These are phyloP conservation scores for Protonibea diacanthus DNA, from an alignment of 2,797 vertebrate species.

Conservation along the genomic window DNA sequence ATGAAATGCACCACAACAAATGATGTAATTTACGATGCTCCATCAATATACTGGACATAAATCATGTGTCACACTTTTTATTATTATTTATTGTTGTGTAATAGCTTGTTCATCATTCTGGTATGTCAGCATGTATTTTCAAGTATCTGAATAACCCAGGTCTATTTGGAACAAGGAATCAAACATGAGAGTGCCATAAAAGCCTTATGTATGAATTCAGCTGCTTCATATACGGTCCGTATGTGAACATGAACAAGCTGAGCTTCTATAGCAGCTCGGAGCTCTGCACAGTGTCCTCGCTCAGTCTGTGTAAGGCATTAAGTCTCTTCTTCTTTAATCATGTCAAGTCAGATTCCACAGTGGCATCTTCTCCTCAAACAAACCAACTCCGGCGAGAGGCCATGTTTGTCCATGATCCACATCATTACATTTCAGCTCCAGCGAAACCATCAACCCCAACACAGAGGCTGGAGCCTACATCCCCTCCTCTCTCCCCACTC, in stretches of 20 bases:
- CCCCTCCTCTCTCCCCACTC: not conserved
- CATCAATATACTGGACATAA: not conserved
- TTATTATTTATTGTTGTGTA: not conserved
- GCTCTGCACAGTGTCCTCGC: not conserved
- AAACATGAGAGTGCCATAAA: slow-evolving; percentile 22
- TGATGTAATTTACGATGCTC: not conserved
- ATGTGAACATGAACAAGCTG: not conserved
- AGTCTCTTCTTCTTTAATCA: slow-evolving; percentile 83
- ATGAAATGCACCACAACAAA: too few species aligned
- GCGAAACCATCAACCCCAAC: slow-evolving; percentile 35
- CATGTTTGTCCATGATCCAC: slow-evolving; percentile 70
- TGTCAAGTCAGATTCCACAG: slow-evolving; percentile 81
- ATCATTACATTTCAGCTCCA: slow-evolving; percentile 63
- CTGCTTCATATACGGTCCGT: not conserved
- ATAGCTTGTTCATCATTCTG: not conserved
- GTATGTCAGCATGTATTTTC: slow-evolving; percentile 38
- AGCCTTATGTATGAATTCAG: slow-evolving; percentile 14
- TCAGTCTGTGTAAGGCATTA: slow-evolving; percentile 83
- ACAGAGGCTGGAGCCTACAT: slow-evolving; percentile 1
- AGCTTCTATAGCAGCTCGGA: not conserved
- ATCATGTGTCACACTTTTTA: not conserved
- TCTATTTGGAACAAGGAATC: slow-evolving; percentile 6
- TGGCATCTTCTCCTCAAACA: slow-evolving; percentile 77
- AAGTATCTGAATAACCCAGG: slow-evolving; percentile 11
- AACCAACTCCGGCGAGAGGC: slow-evolving; percentile 50